Percentiles rank a stretch among this genome's conserved stretches.
Evolutionary conservation across 2,797 vertebrate species (phyloP).

Genomic region (Sebastes taczanowskii): DNA sequence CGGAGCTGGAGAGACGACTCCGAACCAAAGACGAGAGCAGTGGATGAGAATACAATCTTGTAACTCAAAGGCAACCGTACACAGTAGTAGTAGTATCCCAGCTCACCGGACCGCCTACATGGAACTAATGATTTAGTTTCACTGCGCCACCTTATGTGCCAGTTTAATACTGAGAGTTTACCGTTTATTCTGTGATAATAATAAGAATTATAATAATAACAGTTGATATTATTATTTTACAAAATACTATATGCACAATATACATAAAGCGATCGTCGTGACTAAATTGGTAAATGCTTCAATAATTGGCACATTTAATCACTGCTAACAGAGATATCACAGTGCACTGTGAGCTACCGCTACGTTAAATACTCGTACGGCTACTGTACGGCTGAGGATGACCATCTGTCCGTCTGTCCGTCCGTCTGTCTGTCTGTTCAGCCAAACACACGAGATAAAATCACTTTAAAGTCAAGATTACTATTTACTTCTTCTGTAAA

Average conservation of each 20-base stretch:
- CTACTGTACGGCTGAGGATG: slow-evolving; percentile 63
- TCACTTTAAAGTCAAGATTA: slow-evolving; percentile 36
- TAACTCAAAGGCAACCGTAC: slow-evolving; percentile 73
- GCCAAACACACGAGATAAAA: slow-evolving; percentile 49
- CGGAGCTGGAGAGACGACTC: slow-evolving; percentile 21
- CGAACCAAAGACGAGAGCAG: slow-evolving; percentile 18
- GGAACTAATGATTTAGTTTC: slow-evolving; percentile 9
- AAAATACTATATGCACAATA: slow-evolving; percentile 92
- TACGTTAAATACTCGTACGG: slow-evolving; percentile 88
- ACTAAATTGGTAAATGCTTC: slow-evolving; percentile 88
- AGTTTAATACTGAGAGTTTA: slow-evolving; percentile 87
- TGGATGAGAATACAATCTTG: slow-evolving; percentile 44
- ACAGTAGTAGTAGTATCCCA: slow-evolving; percentile 43
- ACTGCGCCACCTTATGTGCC: slow-evolving; percentile 83
- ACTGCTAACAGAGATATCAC: slow-evolving; percentile 86
- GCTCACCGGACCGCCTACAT: slow-evolving; percentile 29
- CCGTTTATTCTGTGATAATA: slow-evolving; percentile 60
- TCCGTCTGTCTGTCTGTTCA: slow-evolving; percentile 12
- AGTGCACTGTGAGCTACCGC: slow-evolving; percentile 85
- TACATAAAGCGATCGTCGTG: slow-evolving; percentile 87
- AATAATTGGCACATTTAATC: slow-evolving; percentile 94
- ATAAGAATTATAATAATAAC: slow-evolving; percentile 63
- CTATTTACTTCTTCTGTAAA: slow-evolving; percentile 55
- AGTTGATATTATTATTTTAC: slow-evolving; percentile 80
- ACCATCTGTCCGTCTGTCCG: background rate